Evolutionary conservation across 2,113 vertebrate species (phyloP).

Genomic region (Dicaeum eximium): DNA sequence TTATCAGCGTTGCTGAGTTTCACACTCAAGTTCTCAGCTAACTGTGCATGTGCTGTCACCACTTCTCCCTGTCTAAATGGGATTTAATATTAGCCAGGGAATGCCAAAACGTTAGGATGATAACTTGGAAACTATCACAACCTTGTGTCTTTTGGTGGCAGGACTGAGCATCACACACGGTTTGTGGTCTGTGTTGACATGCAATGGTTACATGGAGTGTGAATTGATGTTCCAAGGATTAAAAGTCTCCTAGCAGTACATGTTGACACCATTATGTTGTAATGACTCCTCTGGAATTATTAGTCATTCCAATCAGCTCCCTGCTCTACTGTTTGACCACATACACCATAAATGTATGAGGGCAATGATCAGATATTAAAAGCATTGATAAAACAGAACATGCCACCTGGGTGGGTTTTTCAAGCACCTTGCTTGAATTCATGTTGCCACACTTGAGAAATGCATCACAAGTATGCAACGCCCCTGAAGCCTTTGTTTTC

Average conservation of each 20-base stretch:
- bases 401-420: background rate
- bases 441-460: background rate
- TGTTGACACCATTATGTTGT: background rate
- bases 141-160: background rate
- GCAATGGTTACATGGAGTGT: background rate
- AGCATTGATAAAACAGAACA: background rate
- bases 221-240: background rate
- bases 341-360: background rate
- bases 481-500: background rate
- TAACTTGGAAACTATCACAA: background rate
- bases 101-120: background rate
- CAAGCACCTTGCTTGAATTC: background rate
- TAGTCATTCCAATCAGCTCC: background rate
- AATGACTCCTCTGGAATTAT: background rate
- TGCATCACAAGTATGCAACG: background rate
- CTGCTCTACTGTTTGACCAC: background rate
- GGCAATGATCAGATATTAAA: background rate
- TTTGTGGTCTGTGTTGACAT: background rate
- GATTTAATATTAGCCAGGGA: background rate
- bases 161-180: background rate
- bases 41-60: background rate
- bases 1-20: background rate
- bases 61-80: background rate
- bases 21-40: background rate
- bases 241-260: background rate